Evolutionary conservation across 2,888 invertebrate genomes (phyloP).

Genomic region (Onthophagus sagittarius): DNA sequence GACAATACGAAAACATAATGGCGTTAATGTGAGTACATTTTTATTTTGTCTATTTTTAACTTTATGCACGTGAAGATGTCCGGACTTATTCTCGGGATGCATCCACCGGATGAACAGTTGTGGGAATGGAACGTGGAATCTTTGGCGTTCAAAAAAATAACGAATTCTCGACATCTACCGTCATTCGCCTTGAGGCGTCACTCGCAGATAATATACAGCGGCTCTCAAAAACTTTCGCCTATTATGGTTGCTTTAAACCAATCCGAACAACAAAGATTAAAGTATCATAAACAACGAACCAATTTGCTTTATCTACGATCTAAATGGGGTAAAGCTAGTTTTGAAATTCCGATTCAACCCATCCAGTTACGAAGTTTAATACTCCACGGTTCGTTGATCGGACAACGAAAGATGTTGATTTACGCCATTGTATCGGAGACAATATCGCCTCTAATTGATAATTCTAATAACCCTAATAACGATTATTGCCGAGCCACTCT

Average conservation of each 20-base stretch:
- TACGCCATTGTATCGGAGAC: slow-evolving; percentile 9
- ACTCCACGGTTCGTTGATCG: neutral
- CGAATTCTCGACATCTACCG: neutral
- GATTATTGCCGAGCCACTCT: slow-evolving; percentile 4
- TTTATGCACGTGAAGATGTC: neutral
- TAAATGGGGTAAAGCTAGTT: neutral
- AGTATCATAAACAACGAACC: neutral
- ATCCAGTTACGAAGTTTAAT: neutral
- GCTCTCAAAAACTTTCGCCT: neutral
- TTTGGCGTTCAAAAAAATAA: neutral
- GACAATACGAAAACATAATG: neutral
- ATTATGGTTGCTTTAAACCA: neutral
- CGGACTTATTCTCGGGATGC: neutral
- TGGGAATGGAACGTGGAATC: neutral
- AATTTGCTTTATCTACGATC: neutral
- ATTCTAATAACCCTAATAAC: slow-evolving; percentile 1
- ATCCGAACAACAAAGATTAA: neutral
- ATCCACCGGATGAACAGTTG: neutral
- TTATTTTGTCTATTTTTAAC: neutral
- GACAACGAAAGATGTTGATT: neutral
- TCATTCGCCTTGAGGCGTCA: neutral
- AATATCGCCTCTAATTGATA: slow-evolving; percentile 9
- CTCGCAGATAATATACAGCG: neutral
- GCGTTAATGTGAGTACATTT: neutral
- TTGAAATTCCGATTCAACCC: neutral